These are phyloP conservation scores for Brevimyrus niger DNA, from an alignment of 2,113 vertebrate species.

Conservation along the genomic window DNA sequence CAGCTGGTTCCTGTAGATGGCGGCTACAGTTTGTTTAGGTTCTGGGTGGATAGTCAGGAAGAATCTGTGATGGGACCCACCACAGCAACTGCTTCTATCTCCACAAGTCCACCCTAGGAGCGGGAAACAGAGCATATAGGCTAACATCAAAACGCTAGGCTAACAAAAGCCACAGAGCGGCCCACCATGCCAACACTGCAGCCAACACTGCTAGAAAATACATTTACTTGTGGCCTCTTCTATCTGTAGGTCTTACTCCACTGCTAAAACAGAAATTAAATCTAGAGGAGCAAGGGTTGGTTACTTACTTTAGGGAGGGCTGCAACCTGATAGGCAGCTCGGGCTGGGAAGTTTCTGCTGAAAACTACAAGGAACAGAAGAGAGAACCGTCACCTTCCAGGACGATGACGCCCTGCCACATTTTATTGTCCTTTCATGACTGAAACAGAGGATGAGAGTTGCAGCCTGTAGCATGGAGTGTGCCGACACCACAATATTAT, in stretches of 20 bases:
- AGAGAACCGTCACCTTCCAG: not conserved
- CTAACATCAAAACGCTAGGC: not conserved
- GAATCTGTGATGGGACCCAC: conserved; percentile 54
- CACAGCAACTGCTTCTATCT: conserved; percentile 63
- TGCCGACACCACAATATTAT: not conserved
- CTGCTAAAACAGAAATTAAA: not conserved
- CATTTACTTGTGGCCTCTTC: not conserved
- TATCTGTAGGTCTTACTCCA: not conserved
- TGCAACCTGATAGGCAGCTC: conserved; percentile 67
- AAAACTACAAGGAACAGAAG: conserved; percentile 56
- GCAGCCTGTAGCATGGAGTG: not conserved
- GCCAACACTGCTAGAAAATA: not conserved
- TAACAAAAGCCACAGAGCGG: not conserved
- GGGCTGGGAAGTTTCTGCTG: conserved; percentile 61
- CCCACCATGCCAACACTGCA: not conserved
- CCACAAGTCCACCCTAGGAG: conserved; percentile 58
- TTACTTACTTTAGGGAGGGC: conserved; percentile 65
- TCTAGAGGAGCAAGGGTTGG: not conserved
- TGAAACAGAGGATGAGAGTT: not conserved
- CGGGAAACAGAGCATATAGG: not conserved
- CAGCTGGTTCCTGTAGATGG: not conserved
- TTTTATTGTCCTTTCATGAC: not conserved
- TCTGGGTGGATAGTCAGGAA: conserved; percentile 43
- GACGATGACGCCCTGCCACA: not conserved
- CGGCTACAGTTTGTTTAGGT: conserved; percentile 51